Conservation (phyloP, 1,140 invertebrate species). For the Scaptodrosophila lebanonensis region DNA sequence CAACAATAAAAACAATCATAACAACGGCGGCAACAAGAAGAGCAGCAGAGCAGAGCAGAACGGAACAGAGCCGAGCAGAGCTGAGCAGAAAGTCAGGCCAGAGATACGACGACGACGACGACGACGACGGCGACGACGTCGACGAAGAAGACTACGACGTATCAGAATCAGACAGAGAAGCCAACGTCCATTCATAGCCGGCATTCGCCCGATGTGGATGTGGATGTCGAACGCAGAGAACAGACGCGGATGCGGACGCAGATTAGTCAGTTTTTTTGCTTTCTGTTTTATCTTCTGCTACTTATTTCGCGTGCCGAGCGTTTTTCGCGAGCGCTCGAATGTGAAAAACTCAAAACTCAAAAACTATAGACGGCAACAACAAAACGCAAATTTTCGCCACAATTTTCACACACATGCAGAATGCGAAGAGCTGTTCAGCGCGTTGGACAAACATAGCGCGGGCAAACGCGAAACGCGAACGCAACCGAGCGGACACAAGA, state of each 20-base stretch:
- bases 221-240: constrained; percentile 41
- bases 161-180: too few species aligned
- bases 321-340: constrained; percentile 44
- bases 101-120: not conserved
- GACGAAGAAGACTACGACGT: too few species aligned
- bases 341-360: constrained; percentile 1
- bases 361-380: too few species aligned
- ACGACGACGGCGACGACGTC: too few species aligned
- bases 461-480: constrained; percentile 49
- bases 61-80: not conserved
- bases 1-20: constrained; percentile 4
- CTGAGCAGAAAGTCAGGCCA: not conserved
- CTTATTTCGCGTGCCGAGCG: too few species aligned
- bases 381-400: too few species aligned
- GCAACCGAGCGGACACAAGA: constrained; percentile 32
- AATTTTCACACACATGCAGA: not conserved
- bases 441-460: not conserved
- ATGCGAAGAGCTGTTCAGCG: not conserved
- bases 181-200: constrained; percentile 53
- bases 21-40: constrained; percentile 34
- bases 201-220: constrained; percentile 31
- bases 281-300: too few species aligned
- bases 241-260: constrained; percentile 40
- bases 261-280: constrained; percentile 45
- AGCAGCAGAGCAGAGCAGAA: constrained; percentile 22